Evolutionary conservation across 1,140 invertebrate species (phyloP).

Genomic region (Ctenoplectra terminalis): DNA sequence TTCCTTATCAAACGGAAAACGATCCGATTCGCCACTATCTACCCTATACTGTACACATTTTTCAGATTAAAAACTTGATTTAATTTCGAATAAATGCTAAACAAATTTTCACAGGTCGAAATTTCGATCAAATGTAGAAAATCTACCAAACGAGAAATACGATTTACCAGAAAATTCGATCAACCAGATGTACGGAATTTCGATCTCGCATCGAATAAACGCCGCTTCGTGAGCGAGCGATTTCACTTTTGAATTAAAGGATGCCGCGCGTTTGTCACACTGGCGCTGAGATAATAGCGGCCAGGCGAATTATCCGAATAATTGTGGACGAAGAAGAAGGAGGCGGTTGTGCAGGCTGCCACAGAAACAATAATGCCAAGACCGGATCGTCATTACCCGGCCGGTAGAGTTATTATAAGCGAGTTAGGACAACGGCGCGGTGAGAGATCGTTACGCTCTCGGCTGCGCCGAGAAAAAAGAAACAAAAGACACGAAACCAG

Average conservation of each 20-base stretch:
- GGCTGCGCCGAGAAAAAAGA: conserved; percentile 41
- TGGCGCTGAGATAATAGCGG: conserved; percentile 41
- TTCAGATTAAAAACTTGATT: too few relatives aligned
- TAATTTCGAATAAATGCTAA: too few relatives aligned
- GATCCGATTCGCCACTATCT: too few relatives aligned
- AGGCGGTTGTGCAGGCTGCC: conserved; percentile 55
- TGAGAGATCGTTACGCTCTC: conserved; percentile 60
- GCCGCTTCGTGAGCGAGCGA: too few relatives aligned
- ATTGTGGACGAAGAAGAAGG: conserved; percentile 57
- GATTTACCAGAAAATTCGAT: too few relatives aligned
- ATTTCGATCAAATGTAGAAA: too few relatives aligned
- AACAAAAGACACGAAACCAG: conserved; percentile 49
- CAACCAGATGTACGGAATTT: too few relatives aligned
- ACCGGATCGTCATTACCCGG: conserved; percentile 70
- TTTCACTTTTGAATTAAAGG: conserved; percentile 30
- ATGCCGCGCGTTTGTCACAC: conserved; percentile 48
- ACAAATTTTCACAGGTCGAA: too few relatives aligned
- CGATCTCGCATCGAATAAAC: too few relatives aligned
- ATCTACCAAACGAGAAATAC: too few relatives aligned
- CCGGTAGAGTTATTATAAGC: conserved; percentile 73
- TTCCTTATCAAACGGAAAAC: too few relatives aligned
- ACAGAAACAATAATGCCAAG: conserved; percentile 72
- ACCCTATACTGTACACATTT: too few relatives aligned
- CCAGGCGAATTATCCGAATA: conserved; percentile 71
- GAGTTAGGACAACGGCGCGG: conserved; percentile 69